phyloP scores from a whole-genome alignment of 2,797 vertebrate genomes.

The Channallabes apus region DNA sequence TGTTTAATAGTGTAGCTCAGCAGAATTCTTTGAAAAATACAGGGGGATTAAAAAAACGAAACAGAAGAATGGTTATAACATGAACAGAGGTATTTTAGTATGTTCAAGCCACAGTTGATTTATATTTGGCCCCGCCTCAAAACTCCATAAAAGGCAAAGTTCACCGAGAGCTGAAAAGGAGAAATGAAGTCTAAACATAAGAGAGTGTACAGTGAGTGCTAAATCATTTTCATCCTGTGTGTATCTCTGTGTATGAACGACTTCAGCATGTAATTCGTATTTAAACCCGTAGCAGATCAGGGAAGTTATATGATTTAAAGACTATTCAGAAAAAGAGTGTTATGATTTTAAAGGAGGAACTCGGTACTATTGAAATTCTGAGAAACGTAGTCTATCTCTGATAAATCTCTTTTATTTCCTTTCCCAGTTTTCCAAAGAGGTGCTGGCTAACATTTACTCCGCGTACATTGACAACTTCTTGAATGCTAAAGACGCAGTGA shows the following conservation, averaged over 20 bases:
- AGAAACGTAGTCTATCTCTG: background rate
- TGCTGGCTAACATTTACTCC: conserved; percentile 92
- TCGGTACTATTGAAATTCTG: too few relatives aligned
- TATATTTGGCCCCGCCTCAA: background rate
- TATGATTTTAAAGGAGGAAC: background rate
- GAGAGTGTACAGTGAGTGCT: background rate
- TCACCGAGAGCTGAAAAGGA: background rate
- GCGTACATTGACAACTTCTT: conserved; percentile 99
- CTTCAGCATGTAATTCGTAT: background rate
- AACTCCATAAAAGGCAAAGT: background rate
- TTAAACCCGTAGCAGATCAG: background rate
- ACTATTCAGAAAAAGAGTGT: too few relatives aligned
- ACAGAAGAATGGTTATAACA: background rate
- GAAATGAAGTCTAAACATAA: background rate
- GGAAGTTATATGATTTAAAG: background rate
- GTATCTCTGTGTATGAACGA: background rate
- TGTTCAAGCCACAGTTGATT: background rate
- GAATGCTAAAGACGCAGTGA: conserved; percentile 95
- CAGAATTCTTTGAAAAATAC: background rate
- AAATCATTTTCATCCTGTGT: background rate
- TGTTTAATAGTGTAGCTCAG: background rate
- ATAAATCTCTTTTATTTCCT: background rate
- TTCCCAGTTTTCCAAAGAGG: conserved; percentile 92
- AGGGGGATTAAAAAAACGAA: background rate
- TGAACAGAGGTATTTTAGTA: background rate